Base-by-base conservation (phyloP, 2,888 invertebrate species). In the Junonia oenone region DNA sequence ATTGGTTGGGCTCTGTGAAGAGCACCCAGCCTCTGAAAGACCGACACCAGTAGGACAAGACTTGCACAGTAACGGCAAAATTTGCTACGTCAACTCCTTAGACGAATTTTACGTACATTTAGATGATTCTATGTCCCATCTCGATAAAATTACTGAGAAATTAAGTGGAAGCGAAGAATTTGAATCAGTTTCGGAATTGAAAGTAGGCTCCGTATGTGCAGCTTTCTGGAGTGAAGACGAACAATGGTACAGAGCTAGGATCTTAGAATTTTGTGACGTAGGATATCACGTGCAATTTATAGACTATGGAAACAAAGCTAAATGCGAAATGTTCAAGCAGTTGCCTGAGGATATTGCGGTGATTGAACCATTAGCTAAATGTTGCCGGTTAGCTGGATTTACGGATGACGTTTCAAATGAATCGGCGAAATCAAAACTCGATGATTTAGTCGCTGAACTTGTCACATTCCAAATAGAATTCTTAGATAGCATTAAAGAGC, bases 41-140 rank as follows among this genome's bases (percentile, higher is more conserved):
- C 91, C 67, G 46, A 76, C 83, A 5, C 89, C 89, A 0, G 74
- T 83, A 0, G 85, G 91, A 0, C 83, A 82, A 65, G 91, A 89
- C 56, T 69, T 81, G 45, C 73, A 77, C 19, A 79, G 83, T 63
- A 92, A 91, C 8, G 94, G 94, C 9, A 93, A 92, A 69, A 90
- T 95, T 1, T 93, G 93, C 68, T 93, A 93, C 66, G 87, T 93
- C 0, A 93, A 93, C 68, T 93, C 94, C 0, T 91, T 94, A 0
- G 91, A 92, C 19, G 94, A 95, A 63, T 96, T 96, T 73, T 95
- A 95, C 83, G 88, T 96, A 6, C 95, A 94, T 63, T 78, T 93
- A 40, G 92, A 92, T 46, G 91, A 91, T 51, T 84, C 90, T 11
- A 79, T 90, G 0, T 72, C 88, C 1, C 91, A 92, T 59, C 75